phyloP scores from a whole-genome alignment of 1,140 invertebrate genomes.

The Drosophila ironensis region DNA sequence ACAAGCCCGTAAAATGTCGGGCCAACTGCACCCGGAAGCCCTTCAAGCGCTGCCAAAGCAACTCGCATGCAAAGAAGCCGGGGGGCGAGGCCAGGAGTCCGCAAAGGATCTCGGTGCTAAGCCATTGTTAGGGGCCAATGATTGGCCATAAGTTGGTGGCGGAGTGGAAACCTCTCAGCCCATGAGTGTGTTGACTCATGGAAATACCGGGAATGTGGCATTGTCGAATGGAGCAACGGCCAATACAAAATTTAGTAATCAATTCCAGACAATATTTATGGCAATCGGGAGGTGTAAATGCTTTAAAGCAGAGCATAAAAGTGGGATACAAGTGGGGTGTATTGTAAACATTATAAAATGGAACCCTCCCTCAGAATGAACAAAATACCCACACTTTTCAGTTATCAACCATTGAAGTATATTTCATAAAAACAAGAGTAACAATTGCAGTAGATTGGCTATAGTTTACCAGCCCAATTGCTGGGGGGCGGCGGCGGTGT shows the following conservation, averaged over 20 bases:
- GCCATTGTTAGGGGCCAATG: constrained; percentile 48
- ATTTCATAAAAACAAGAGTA: constrained; percentile 1
- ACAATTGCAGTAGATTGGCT: neutral
- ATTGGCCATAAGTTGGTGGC: constrained; percentile 35
- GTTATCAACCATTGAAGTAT: neutral
- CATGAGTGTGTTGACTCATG: neutral
- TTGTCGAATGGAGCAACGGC: too few relatives aligned
- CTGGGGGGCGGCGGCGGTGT: constrained; percentile 43
- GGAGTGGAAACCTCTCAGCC: constrained; percentile 9
- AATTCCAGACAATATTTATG: too few relatives aligned
- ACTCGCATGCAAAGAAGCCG: constrained; percentile 9
- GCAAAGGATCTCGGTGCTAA: constrained; percentile 5
- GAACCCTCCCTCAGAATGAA: neutral
- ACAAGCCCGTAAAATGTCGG: constrained; percentile 32
- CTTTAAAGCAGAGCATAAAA: too few relatives aligned
- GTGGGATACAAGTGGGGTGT: too few relatives aligned
- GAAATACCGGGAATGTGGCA: neutral
- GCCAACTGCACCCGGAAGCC: constrained; percentile 16
- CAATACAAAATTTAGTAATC: too few relatives aligned
- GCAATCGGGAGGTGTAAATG: too few relatives aligned
- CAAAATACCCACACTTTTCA: neutral
- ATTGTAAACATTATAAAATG: too few relatives aligned
- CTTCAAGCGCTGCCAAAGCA: constrained; percentile 29
- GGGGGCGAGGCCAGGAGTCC: neutral
- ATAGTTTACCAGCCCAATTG: constrained; percentile 50